Conservation (phyloP, 1,140 invertebrate species). For the Plutomurus gul region DNA sequence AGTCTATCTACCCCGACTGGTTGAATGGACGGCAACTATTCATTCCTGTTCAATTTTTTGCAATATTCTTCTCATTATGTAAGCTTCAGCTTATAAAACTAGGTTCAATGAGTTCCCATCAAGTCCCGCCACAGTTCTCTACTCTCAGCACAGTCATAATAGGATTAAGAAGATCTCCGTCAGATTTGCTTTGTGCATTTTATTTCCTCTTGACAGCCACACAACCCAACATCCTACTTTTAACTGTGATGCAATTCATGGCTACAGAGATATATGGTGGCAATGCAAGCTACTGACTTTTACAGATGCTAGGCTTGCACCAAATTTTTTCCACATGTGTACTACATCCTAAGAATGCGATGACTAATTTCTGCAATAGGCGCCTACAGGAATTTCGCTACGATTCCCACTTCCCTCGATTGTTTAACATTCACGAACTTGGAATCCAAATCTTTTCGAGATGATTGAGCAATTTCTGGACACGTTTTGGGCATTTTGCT, state of each 20-base stretch:
- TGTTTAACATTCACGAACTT: background rate
- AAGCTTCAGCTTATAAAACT: slow-evolving; percentile 10
- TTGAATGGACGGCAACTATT: too few species aligned
- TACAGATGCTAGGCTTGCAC: background rate
- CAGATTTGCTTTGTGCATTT: background rate
- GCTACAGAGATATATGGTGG: too few species aligned
- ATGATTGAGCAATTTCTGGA: background rate
- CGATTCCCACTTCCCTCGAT: background rate
- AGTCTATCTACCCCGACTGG: background rate
- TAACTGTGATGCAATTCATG: background rate
- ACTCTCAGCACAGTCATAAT: background rate
- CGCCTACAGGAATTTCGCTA: slow-evolving; percentile 1
- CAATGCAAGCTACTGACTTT: background rate
- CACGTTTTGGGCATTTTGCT: slow-evolving; percentile 1
- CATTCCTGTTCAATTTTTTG: slow-evolving; percentile 18
- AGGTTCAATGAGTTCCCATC: background rate
- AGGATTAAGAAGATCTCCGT: background rate
- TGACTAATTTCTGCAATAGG: background rate
- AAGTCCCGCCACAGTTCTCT: background rate
- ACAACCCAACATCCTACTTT: background rate
- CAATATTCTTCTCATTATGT: slow-evolving; percentile 7
- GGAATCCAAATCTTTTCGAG: background rate
- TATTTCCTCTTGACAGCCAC: background rate
- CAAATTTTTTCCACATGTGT: slow-evolving; percentile 7
- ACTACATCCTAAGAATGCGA: background rate